Conservation (phyloP, 37 sponge, comb jelly and placozoan species). For the Cliona cf. orientalis region DNA sequence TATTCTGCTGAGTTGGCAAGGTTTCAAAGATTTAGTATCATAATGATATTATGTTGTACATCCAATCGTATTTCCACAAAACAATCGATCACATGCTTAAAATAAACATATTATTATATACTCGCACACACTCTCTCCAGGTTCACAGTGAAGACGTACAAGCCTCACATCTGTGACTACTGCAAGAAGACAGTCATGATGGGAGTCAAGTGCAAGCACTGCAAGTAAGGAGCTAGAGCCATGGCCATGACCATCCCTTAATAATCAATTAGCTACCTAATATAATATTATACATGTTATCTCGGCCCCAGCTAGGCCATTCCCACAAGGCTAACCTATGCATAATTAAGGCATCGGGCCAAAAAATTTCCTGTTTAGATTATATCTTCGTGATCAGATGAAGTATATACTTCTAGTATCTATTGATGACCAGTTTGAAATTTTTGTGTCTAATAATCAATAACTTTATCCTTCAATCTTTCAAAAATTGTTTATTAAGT, state of each 20-base stretch:
- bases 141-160: constrained; percentile 43
- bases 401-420: neutral
- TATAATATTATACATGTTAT: too few species aligned
- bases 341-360: neutral
- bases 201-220: constrained; percentile 71
- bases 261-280: neutral
- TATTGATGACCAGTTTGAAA: too few species aligned
- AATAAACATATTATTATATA: neutral
- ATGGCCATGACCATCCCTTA: neutral
- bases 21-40: too few species aligned
- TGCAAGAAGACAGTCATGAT: constrained; percentile 85
- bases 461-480: too few species aligned
- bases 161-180: constrained; percentile 75
- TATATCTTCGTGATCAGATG: neutral
- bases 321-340: too few species aligned
- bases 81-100: neutral
- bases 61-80: too few species aligned
- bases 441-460: too few species aligned
- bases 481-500: too few species aligned
- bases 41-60: too few species aligned
- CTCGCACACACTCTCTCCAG: neutral
- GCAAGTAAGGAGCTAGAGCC: constrained; percentile 61
- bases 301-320: too few species aligned
- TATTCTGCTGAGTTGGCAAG: too few species aligned
- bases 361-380: neutral